Conservation (phyloP, 2,113 vertebrate species). For the Dromas ardeola region DNA sequence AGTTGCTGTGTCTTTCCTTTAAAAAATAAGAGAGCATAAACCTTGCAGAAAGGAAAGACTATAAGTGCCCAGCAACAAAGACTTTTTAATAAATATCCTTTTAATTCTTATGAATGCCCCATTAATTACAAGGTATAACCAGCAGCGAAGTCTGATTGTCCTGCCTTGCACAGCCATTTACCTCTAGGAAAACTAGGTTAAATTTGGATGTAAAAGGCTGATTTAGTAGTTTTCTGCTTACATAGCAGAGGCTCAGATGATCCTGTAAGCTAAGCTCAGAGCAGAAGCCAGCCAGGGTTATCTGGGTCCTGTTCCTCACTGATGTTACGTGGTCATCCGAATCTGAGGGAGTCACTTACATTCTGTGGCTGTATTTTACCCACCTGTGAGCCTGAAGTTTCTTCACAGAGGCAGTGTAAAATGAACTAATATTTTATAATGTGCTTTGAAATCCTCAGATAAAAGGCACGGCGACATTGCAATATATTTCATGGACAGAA, state of each 20-base stretch:
- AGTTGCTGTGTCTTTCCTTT: neutral
- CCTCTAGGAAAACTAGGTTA: neutral
- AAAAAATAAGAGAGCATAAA: neutral
- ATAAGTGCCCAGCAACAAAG: neutral
- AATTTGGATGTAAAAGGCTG: neutral
- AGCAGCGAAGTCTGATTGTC: neutral
- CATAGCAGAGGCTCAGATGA: neutral
- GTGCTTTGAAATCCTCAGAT: slow-evolving; percentile 5
- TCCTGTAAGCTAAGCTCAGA: neutral
- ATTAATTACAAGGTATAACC: neutral
- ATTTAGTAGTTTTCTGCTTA: neutral
- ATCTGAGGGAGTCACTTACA: neutral
- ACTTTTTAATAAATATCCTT: neutral
- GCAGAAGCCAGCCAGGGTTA: neutral
- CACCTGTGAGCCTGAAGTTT: neutral
- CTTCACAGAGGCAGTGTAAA: neutral
- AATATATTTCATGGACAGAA: neutral
- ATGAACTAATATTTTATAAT: neutral
- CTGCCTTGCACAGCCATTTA: neutral
- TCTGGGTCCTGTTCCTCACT: neutral
- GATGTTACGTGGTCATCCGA: neutral
- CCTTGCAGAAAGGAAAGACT: neutral
- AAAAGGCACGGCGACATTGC: neutral
- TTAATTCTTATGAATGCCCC: neutral
- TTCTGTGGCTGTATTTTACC: neutral